phyloP scores from a whole-genome alignment of 2,113 vertebrate species.

The Lichenostomus cassidix region DNA sequence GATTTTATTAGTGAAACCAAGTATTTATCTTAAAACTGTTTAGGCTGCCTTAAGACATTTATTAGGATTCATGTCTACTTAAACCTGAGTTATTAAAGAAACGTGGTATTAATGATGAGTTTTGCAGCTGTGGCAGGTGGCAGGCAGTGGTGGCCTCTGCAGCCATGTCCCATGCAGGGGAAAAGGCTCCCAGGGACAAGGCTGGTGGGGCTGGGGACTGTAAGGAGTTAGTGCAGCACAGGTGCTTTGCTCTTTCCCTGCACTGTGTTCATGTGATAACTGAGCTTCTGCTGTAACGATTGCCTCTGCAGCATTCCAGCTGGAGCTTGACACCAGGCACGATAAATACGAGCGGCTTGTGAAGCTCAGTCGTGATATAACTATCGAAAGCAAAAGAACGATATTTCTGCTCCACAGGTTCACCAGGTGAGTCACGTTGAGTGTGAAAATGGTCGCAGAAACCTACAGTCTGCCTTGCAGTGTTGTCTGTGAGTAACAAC shows the following conservation, averaged over 20 bases:
- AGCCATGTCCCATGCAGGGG: accelerated
- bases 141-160: background rate
- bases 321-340: conserved; percentile 92
- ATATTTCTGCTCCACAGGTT: conserved; percentile 96
- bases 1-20: background rate
- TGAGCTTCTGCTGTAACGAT: background rate
- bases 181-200: background rate
- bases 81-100: background rate
- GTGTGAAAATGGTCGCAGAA: background rate
- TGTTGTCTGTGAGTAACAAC: background rate
- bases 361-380: conserved; percentile 94
- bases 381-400: conserved; percentile 95
- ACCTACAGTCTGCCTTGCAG: background rate
- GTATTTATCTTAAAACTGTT: background rate
- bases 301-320: conserved; percentile 84
- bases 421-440: conserved; percentile 77
- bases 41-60: background rate
- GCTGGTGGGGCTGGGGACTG: background rate
- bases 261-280: accelerated
- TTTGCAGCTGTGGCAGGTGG: background rate
- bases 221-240: background rate
- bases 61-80: background rate
- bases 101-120: background rate
- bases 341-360: conserved; percentile 95
- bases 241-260: background rate